phyloP scores from a whole-genome alignment of 1,140 invertebrate species.

The Hermetia illucens region DNA sequence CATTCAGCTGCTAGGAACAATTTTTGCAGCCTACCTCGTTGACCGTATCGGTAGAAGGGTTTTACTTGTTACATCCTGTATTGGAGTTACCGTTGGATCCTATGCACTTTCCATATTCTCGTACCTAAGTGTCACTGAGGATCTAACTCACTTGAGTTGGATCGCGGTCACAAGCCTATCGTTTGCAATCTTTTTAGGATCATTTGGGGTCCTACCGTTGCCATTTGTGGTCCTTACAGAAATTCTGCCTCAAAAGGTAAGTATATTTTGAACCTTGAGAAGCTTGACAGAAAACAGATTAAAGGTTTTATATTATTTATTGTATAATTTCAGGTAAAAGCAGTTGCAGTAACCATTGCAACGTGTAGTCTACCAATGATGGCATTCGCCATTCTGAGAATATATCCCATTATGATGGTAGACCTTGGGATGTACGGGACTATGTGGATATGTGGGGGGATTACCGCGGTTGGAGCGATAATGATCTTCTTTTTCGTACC shows the following conservation, averaged over 20 bases:
- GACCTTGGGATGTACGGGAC: neutral
- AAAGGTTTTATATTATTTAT: conserved; percentile 1
- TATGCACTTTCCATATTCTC: conserved; percentile 3
- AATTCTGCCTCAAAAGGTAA: conserved; percentile 4
- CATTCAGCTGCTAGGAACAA: conserved; percentile 34
- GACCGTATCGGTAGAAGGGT: conserved; percentile 33
- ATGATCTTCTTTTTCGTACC: neutral
- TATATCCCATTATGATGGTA: neutral
- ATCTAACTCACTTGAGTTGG: conserved; percentile 2
- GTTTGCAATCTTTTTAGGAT: neutral
- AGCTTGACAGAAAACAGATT: neutral
- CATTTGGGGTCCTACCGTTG: conserved; percentile 1
- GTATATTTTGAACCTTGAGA: too few relatives aligned
- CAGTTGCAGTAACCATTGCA: neutral
- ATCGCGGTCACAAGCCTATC: neutral
- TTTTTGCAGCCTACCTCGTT: conserved; percentile 27
- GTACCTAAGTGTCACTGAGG: neutral
- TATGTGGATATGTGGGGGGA: neutral
- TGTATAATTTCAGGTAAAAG: neutral
- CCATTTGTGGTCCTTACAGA: conserved; percentile 1
- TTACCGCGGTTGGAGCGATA: neutral
- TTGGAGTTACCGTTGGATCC: conserved; percentile 11
- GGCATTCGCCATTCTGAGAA: conserved; percentile 1
- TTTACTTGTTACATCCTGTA: conserved; percentile 26
- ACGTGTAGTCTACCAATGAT: neutral